Conservation (phyloP, 2,888 invertebrate species). For the Synergus itoensis region DNA sequence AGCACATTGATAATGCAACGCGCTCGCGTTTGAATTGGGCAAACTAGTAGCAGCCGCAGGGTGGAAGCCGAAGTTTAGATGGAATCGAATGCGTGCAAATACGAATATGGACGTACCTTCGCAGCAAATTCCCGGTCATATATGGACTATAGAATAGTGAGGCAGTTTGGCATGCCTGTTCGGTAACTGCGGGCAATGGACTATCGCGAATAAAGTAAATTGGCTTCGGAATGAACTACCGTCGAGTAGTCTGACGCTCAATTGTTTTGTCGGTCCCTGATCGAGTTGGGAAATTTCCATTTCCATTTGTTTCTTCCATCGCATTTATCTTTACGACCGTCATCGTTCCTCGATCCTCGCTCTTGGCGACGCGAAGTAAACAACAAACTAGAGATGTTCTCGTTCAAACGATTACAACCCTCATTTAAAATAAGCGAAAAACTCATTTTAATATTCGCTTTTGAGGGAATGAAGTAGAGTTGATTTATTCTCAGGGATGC, state of each 20-base stretch:
- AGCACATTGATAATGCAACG: slow-evolving; percentile 27
- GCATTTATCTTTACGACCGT: slow-evolving; percentile 33
- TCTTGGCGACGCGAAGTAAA: slow-evolving; percentile 14
- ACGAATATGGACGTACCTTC: not conserved
- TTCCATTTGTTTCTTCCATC: slow-evolving; percentile 35
- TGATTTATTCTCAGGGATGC: no score
- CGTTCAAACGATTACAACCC: not conserved
- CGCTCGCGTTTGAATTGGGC: slow-evolving; percentile 28
- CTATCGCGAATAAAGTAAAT: slow-evolving; percentile 28
- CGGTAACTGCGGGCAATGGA: not conserved
- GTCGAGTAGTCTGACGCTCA: slow-evolving; percentile 8
- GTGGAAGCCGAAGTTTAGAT: slow-evolving; percentile 8
- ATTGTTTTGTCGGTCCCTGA: slow-evolving; percentile 29
- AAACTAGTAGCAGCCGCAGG: slow-evolving; percentile 5
- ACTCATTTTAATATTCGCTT: not conserved
- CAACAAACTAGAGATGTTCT: slow-evolving; percentile 18
- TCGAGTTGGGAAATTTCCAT: slow-evolving; percentile 2
- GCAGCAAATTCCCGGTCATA: not conserved
- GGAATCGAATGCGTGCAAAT: slow-evolving; percentile 18
- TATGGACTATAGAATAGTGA: not conserved
- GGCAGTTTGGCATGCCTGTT: not conserved
- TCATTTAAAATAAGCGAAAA: slow-evolving; percentile 3
- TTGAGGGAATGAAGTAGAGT: not conserved
- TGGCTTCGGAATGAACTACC: slow-evolving; percentile 22
- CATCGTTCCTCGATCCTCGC: not conserved